phyloP scores from a whole-genome alignment of 2,113 vertebrate species.

The Neolamprologus modestus region DNA sequence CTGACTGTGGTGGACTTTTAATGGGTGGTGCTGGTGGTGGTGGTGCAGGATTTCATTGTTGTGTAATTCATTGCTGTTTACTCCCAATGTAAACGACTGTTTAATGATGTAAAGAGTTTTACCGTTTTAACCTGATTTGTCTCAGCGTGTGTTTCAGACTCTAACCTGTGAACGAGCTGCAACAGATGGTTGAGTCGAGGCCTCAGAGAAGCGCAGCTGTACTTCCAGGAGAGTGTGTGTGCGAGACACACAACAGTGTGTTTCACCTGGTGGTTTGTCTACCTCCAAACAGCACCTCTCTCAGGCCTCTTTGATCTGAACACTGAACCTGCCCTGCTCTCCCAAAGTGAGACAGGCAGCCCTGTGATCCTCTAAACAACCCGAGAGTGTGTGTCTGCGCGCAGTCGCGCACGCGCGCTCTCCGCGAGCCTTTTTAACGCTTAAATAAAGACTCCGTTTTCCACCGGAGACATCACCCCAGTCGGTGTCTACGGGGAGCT shows the following conservation, averaged over 20 bases:
- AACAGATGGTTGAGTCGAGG: constrained; percentile 45
- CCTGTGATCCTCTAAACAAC: constrained; percentile 69
- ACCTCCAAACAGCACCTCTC: constrained; percentile 61
- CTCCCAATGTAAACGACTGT: neutral
- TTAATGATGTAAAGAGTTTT: neutral
- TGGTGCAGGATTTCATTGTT: neutral
- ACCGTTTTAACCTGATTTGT: neutral
- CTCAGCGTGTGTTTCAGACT: neutral
- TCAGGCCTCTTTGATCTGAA: constrained; percentile 71
- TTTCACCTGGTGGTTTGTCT: constrained; percentile 48
- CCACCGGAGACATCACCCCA: constrained; percentile 64
- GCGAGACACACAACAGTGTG: constrained; percentile 13
- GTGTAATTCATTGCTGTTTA: neutral
- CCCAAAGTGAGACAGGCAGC: constrained; percentile 69
- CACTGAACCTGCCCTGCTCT: constrained; percentile 66
- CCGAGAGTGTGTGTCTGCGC: neutral
- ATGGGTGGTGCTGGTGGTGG: neutral
- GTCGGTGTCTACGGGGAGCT: constrained; percentile 56
- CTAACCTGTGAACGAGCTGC: neutral
- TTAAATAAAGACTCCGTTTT: constrained; percentile 70
- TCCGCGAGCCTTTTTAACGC: constrained; percentile 61
- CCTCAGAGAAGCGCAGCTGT: constrained; percentile 19
- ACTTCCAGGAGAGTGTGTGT: neutral
- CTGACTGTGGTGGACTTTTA: neutral
- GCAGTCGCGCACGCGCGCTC: neutral